Evolutionary conservation across 1,140 invertebrate species (phyloP).

Genomic region (Phenacoccus solenopsis): DNA sequence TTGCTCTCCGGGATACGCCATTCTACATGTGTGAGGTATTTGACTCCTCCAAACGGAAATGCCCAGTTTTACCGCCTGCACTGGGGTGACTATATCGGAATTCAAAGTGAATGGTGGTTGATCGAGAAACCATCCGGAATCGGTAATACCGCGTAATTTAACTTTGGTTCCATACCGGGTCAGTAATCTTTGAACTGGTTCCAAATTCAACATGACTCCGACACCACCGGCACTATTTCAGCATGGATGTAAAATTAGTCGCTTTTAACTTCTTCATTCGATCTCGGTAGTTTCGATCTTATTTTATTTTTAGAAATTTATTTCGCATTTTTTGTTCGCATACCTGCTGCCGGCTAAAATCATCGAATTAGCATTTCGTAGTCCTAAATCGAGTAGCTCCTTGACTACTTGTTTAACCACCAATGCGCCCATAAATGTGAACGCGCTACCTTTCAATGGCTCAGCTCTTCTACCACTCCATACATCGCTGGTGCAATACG

Average conservation of each 20-base stretch:
- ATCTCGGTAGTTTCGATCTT: too few relatives aligned
- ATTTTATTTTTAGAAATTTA: too few relatives aligned
- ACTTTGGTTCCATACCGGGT: slow-evolving; percentile 36
- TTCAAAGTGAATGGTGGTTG: slow-evolving; percentile 50
- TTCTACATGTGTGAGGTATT: slow-evolving; percentile 59
- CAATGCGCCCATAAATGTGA: slow-evolving; percentile 76
- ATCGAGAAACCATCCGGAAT: slow-evolving; percentile 91
- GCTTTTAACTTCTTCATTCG: not conserved
- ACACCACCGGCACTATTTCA: slow-evolving; percentile 68
- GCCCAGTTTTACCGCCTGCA: slow-evolving; percentile 58
- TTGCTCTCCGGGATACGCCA: slow-evolving; percentile 52
- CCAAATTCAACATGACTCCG: slow-evolving; percentile 81
- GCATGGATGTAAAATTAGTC: not conserved
- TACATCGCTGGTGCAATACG: slow-evolving; percentile 87
- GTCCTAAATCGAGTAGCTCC: slow-evolving; percentile 50
- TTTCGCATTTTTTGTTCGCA: too few relatives aligned
- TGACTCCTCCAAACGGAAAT: slow-evolving; percentile 70
- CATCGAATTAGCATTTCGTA: slow-evolving; percentile 46
- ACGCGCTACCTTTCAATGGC: slow-evolving; percentile 37
- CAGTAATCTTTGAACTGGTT: slow-evolving; percentile 55
- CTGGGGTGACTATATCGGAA: slow-evolving; percentile 37
- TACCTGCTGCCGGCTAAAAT: slow-evolving; percentile 65
- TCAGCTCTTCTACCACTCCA: slow-evolving; percentile 64
- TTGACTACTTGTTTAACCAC: slow-evolving; percentile 65
- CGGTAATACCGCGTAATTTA: slow-evolving; percentile 51